A percentile compares a stretch with the other conserved stretches of the same genome.
phyloP scores from a whole-genome alignment of 2,888 invertebrate genomes.

The Stenodera caucasica region DNA sequence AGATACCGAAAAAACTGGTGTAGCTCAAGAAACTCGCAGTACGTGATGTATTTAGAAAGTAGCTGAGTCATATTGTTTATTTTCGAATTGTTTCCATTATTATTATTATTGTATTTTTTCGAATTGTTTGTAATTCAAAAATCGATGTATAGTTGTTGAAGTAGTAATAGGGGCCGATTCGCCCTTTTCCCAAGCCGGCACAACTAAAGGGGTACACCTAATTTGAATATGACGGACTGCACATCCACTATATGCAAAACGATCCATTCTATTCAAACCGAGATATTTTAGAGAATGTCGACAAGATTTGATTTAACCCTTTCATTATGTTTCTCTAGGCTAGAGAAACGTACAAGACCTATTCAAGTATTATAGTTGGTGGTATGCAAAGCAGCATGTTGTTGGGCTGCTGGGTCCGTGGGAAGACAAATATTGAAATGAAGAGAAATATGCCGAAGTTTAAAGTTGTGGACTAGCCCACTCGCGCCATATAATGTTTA shows the following conservation, averaged over 20 bases:
- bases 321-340: slow-evolving; percentile 9
- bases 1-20: not conserved
- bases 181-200: slow-evolving; percentile 4
- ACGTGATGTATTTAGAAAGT: slow-evolving; percentile 27
- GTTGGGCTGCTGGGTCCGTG: slow-evolving; percentile 18
- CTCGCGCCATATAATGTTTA: slow-evolving; percentile 41
- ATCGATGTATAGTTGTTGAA: not conserved
- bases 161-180: not conserved
- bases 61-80: slow-evolving; percentile 24
- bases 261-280: slow-evolving; percentile 24
- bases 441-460: slow-evolving; percentile 13
- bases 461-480: slow-evolving; percentile 31
- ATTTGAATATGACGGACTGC: slow-evolving; percentile 8
- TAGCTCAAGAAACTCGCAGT: too few relatives aligned
- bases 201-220: not conserved
- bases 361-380: slow-evolving; percentile 1
- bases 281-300: slow-evolving; percentile 6
- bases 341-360: not conserved
- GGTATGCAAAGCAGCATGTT: slow-evolving; percentile 23
- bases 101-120: not conserved
- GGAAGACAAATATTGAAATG: slow-evolving; percentile 30
- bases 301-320: slow-evolving; percentile 25
- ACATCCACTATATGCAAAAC: slow-evolving; percentile 23
- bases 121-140: not conserved
- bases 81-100: slow-evolving; percentile 9